Evolutionary conservation across 2,888 invertebrate species (phyloP), one percentile per base, ranked within the genome.

Genomic region (Biston stratarius): DNA sequence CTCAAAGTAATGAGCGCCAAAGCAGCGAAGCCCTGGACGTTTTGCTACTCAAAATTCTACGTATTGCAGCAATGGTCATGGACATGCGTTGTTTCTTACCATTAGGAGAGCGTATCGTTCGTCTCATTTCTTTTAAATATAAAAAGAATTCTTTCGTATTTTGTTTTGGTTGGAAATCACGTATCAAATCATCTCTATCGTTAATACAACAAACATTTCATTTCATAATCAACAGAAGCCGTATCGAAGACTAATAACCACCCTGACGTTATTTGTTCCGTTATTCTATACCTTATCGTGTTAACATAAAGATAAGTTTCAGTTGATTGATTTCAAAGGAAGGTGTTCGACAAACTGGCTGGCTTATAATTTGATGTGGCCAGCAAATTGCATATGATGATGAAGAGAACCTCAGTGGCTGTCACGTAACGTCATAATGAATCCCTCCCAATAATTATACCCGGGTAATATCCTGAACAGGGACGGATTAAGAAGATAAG

Each of bases 361-460:
- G 78, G 75, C 77, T 80, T 83, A 79, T 83, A 84, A 82, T 83
- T 81, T 83, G 82, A 86, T 83, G 81, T 79, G 78, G 68, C 74
- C 77, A 81, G 83, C 79, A 86, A 87, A 88, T 87, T 87, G 84
- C 87, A 83, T 77, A 77, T 76, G 79, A 78, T 79, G 82, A 82
- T 81, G 82, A 79, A 79, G 77, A 77, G 77, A 77, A 79, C 79
- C 80, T 81, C 83, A 68, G 79, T 79, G 78, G 77, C 84, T 84
- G 89, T 90, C 90, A 91, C 90, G 90, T 91, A 90, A 86, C 85
- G 72, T 87, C 84, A 87, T 90, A 90, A 91, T 90, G 88, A 86
- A 86, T 77, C 85, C 87, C 83, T 82, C 83, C 80, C 80, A 87
- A 87, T 91, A 91, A 91, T 91, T 91, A 89, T 78, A 81, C 77